A percentile compares a stretch with the other conserved stretches of the same genome.
These are phyloP conservation scores for Entosphenus tridentatus DNA, from an alignment of 2,113 vertebrate genomes.

Conservation along the genomic window DNA sequence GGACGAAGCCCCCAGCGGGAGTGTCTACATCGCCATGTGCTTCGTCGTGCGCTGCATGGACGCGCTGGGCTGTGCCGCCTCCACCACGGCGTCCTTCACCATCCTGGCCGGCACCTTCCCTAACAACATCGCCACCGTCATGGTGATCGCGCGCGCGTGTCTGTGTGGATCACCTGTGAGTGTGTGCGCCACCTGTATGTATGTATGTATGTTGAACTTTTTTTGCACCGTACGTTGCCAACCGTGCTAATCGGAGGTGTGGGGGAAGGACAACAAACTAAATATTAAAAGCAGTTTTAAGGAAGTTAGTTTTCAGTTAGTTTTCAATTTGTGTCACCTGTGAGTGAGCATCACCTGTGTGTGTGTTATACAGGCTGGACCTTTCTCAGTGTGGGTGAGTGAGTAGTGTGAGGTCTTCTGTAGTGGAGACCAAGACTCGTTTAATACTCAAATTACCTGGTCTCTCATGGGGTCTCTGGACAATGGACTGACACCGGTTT, in stretches of 20 bases:
- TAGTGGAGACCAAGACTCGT: no score
- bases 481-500: no score
- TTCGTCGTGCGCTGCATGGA: slow-evolving; percentile 55
- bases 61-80: slow-evolving; percentile 50
- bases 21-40: slow-evolving; percentile 42
- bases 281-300: not conserved
- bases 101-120: slow-evolving; percentile 59
- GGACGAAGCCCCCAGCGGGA: slow-evolving; percentile 33
- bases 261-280: no score
- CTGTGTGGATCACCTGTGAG: slow-evolving; percentile 13
- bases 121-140: slow-evolving; percentile 55
- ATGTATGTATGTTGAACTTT: slow-evolving; percentile 1
- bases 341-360: no score
- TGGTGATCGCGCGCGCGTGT: slow-evolving; percentile 34
- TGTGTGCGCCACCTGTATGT: slow-evolving; percentile 12
- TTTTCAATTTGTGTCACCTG: not conserved
- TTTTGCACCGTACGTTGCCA: not conserved
- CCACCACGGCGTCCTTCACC: slow-evolving; percentile 50
- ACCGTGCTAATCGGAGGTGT: no score
- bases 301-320: not conserved
- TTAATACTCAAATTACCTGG: no score
- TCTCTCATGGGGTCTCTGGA: no score
- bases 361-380: no score
- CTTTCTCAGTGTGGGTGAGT: no score
- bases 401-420: no score